These are phyloP conservation scores for Eutrigla gurnardus DNA, from an alignment of 2,797 vertebrate species.

Conservation along the genomic window DNA sequence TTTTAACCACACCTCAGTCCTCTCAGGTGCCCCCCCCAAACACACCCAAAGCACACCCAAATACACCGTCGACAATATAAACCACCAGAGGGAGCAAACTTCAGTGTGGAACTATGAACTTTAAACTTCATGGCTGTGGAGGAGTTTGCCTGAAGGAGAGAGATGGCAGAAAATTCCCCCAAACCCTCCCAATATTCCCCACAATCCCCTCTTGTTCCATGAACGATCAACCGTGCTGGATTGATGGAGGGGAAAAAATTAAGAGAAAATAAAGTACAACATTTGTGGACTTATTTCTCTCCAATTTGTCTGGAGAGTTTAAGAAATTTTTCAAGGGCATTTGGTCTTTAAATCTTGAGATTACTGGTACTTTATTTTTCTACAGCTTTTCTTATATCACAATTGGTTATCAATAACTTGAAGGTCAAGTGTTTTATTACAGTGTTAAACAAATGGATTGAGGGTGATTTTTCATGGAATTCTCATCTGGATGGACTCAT, in stretches of 20 bases:
- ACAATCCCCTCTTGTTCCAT: constrained; percentile 59
- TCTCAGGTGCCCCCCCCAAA: neutral
- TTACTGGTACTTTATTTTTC: constrained; percentile 81
- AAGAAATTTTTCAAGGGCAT: constrained; percentile 70
- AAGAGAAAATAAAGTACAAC: constrained; percentile 47
- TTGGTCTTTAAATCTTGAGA: constrained; percentile 82
- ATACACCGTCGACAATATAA: constrained; percentile 46
- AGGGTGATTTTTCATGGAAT: constrained; percentile 63
- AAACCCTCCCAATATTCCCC: constrained; percentile 52
- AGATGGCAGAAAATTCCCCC: constrained; percentile 36
- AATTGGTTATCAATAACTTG: constrained; percentile 66
- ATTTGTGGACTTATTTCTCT: constrained; percentile 65
- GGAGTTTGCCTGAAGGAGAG: constrained; percentile 39
- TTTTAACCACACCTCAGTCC: too few species aligned
- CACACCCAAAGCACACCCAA: constrained; percentile 1
- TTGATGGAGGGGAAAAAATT: constrained; percentile 30
- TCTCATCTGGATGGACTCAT: constrained; percentile 33
- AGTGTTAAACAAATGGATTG: constrained; percentile 56
- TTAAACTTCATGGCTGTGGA: constrained; percentile 35
- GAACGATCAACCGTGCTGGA: constrained; percentile 55
- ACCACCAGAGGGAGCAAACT: constrained; percentile 40
- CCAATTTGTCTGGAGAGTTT: constrained; percentile 75
- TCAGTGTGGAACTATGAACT: constrained; percentile 34
- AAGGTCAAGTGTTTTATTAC: constrained; percentile 59
- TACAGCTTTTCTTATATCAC: constrained; percentile 77